These are phyloP conservation scores for Callimorpha dominula DNA, from an alignment of 2,888 invertebrate genomes.

Conservation along the genomic window DNA sequence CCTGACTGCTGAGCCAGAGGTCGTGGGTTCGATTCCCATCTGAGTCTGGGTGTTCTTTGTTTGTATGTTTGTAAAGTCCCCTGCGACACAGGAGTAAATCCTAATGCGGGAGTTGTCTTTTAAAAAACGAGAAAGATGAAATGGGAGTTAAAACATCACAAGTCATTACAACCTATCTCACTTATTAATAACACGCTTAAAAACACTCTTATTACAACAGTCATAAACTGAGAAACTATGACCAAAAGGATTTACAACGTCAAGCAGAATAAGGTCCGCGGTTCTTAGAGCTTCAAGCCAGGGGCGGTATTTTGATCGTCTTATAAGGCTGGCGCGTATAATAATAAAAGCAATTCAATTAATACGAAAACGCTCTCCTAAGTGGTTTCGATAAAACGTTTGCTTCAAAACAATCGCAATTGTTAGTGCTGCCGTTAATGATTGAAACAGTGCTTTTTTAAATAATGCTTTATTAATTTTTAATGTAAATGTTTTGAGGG, in stretches of 20 bases:
- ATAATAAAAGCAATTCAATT: slow-evolving; percentile 27
- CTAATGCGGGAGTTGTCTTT: no score
- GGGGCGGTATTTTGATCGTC: slow-evolving; percentile 1
- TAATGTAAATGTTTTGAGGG: no score
- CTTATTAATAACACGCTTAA: not conserved
- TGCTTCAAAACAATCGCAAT: slow-evolving; percentile 15
- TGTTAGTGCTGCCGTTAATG: not conserved
- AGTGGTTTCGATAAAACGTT: slow-evolving; percentile 9
- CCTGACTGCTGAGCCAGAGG: no score
- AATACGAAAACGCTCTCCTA: slow-evolving; percentile 20
- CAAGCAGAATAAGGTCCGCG: slow-evolving; percentile 11
- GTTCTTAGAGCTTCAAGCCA: not conserved
- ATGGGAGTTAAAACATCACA: no score
- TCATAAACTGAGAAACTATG: not conserved
- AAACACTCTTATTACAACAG: not conserved
- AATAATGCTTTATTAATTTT: not conserved
- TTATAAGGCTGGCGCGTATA: slow-evolving; percentile 3
- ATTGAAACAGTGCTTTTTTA: not conserved
- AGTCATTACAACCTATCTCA: not conserved
- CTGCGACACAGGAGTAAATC: no score
- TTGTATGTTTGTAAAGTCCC: no score
- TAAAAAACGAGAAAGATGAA: no score
- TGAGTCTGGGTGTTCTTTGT: no score
- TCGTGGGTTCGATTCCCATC: no score
- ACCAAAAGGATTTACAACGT: slow-evolving; percentile 4